A percentile compares a stretch with the other conserved stretches of the same genome.
phyloP scores from a whole-genome alignment of 2,113 vertebrate species.

The Pantherophis guttatus region DNA sequence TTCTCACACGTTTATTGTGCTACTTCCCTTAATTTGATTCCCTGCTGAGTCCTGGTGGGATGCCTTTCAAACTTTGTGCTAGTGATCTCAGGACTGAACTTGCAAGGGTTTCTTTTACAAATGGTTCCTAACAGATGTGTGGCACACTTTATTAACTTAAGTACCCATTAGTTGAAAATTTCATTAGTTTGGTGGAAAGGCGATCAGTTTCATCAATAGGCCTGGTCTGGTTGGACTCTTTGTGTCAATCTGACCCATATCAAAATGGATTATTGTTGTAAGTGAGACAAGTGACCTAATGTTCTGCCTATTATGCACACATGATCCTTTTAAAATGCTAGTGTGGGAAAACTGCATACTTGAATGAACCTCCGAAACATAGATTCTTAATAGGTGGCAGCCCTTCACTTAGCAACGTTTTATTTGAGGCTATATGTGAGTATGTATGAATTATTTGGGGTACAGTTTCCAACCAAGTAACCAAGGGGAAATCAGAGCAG shows the following conservation, averaged over 20 bases:
- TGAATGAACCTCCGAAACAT: constrained; percentile 64
- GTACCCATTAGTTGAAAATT: constrained; percentile 82
- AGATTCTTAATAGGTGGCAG: constrained; percentile 84
- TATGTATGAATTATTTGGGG: constrained; percentile 75
- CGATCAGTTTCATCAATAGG: constrained; percentile 80
- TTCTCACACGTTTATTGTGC: constrained; percentile 79
- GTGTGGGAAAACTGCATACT: constrained; percentile 85
- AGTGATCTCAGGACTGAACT: constrained; percentile 76
- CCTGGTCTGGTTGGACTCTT: constrained; percentile 78
- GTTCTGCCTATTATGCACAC: constrained; percentile 83
- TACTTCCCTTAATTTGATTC: constrained; percentile 78
- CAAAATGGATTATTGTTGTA: constrained; percentile 87
- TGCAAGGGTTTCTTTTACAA: constrained; percentile 76
- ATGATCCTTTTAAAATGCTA: constrained; percentile 85
- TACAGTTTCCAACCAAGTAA: constrained; percentile 80
- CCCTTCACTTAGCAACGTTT: constrained; percentile 83
- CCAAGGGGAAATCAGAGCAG: constrained; percentile 67
- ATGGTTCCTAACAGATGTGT: constrained; percentile 77
- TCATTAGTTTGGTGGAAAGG: constrained; percentile 83
- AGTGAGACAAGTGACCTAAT: constrained; percentile 86
- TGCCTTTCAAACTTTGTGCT: constrained; percentile 79
- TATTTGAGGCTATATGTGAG: constrained; percentile 64
- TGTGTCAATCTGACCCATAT: constrained; percentile 84
- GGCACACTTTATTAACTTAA: constrained; percentile 87
- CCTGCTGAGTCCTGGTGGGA: constrained; percentile 68